Evolutionary conservation across 2,888 invertebrate species (phyloP).

Genomic region (Rhagophthalmus giganteus): DNA sequence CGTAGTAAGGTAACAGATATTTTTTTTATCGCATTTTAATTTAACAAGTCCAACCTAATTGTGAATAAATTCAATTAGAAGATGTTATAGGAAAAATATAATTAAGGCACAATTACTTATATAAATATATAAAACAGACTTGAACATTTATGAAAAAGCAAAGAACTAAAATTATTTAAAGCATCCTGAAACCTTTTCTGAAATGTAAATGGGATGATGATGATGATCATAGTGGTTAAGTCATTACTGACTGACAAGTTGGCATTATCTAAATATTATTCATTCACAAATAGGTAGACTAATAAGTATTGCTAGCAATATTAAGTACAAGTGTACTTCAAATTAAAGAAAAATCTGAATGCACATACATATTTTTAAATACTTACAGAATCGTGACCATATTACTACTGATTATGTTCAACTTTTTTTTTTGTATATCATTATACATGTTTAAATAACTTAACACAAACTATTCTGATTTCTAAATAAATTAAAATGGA

Average conservation of each 20-base stretch:
- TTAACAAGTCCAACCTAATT: conserved; percentile 23
- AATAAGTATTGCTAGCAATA: conserved; percentile 24
- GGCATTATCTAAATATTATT: conserved; percentile 41
- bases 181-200: no score
- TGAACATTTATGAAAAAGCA: conserved; percentile 9
- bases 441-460: no score
- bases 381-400: no score
- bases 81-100: no score
- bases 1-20: conserved; percentile 28
- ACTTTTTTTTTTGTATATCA: no score
- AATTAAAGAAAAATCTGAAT: conserved; percentile 11
- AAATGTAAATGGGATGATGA: no score
- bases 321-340: conserved; percentile 13
- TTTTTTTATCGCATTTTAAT: conserved; percentile 15
- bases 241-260: conserved; percentile 33
- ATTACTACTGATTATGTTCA: no score
- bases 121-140: conserved; percentile 19
- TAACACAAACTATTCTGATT: no score
- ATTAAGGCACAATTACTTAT: conserved; percentile 25
- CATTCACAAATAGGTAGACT: conserved; percentile 35
- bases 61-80: conserved; percentile 26
- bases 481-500: no score
- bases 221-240: conserved; percentile 23
- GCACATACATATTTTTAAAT: conserved; percentile 7
- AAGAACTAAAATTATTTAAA: conserved; percentile 1